Evolutionary conservation across 2,113 vertebrate species (phyloP).

Genomic region (Anoplopoma fimbria): DNA sequence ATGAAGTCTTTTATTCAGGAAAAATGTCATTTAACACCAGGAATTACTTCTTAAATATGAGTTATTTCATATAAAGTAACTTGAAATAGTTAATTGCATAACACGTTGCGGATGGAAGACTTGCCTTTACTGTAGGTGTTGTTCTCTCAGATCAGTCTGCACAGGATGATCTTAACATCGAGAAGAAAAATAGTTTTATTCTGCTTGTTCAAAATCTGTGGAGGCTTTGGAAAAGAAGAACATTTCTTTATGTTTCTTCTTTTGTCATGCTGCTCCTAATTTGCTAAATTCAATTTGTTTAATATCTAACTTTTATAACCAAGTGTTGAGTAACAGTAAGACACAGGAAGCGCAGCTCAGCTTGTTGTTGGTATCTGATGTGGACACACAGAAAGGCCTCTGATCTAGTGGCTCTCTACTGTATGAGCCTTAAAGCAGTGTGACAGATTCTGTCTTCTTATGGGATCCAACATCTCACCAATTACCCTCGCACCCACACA

Average conservation of each 20-base stretch:
- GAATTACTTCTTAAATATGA: not conserved
- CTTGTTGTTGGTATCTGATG: not conserved
- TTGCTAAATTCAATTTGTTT: no score
- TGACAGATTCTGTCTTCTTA: constrained; percentile 40
- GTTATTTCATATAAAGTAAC: not conserved
- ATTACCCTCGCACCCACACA: constrained; percentile 50
- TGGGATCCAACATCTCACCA: constrained; percentile 59
- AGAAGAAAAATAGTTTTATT: no score
- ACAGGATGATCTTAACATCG: no score
- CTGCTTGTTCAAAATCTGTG: not conserved
- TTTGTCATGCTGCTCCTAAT: not conserved
- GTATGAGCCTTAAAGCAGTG: constrained; percentile 33
- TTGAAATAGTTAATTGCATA: not conserved
- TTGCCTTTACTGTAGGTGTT: not conserved
- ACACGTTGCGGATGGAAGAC: constrained; percentile 22
- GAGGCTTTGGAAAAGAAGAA: not conserved
- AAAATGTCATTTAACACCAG: not conserved
- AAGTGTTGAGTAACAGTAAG: not conserved
- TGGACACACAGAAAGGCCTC: not conserved
- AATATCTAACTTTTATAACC: not conserved
- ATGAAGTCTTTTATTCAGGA: not conserved
- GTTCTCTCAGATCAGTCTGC: not conserved
- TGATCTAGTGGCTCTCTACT: constrained; percentile 10
- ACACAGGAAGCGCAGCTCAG: not conserved
- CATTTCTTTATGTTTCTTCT: not conserved